phyloP scores from a whole-genome alignment of 2,888 invertebrate species.

The Drosophila greeni region DNA sequence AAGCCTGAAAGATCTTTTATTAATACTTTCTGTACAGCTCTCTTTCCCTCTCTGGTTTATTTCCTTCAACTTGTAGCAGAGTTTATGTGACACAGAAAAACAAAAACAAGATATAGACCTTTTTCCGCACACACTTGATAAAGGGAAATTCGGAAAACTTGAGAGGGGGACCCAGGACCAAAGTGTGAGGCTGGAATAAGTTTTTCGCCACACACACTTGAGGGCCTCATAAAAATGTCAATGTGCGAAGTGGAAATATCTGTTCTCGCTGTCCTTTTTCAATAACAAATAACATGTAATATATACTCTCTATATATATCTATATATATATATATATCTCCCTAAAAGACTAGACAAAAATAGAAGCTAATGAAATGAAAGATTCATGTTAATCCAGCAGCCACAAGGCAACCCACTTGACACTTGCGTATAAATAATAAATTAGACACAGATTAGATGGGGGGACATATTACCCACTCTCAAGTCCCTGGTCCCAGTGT shows the following conservation, averaged over 20 bases:
- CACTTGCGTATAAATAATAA: constrained; percentile 32
- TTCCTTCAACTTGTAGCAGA: background rate
- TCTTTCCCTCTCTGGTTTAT: background rate
- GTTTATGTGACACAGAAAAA: background rate
- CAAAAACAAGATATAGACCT: background rate
- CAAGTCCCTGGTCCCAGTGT: background rate
- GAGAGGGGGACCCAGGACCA: too few species aligned
- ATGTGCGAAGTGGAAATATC: constrained; percentile 25
- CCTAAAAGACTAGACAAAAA: background rate
- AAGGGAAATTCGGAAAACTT: background rate
- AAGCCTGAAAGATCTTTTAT: too few species aligned
- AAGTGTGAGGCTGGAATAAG: background rate
- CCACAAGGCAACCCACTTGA: constrained; percentile 1
- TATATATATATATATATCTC: too few species aligned
- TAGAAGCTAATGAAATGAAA: constrained; percentile 41
- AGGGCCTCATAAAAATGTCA: constrained; percentile 35
- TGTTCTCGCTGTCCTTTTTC: background rate
- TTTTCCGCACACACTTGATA: background rate
- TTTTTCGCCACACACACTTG: constrained; percentile 17
- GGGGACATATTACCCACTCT: background rate
- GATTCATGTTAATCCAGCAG: constrained; percentile 52
- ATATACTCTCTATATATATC: too few species aligned
- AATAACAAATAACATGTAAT: too few species aligned
- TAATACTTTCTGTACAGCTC: background rate
- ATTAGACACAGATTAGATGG: constrained; percentile 9